A percentile compares a stretch with the other conserved stretches of the same genome.
Evolutionary conservation across 2,888 invertebrate species (phyloP).

Genomic region (Autographa gamma): DNA sequence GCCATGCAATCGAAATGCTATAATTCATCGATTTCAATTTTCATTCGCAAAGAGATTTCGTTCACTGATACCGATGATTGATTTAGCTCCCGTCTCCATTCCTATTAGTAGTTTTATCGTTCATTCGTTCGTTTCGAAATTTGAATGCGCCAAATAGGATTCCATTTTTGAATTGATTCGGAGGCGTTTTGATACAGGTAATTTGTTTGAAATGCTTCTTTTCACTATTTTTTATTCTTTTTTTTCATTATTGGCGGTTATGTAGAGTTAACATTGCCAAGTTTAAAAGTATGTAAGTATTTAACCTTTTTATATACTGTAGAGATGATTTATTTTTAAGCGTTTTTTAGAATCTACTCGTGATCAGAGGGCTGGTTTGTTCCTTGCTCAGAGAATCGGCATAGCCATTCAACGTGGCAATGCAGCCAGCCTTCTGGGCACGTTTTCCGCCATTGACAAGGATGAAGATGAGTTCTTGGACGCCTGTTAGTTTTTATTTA

Average conservation of each 20-base stretch:
- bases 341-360: too few relatives aligned
- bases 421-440: too few relatives aligned
- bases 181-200: constrained; percentile 12
- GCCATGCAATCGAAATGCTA: constrained; percentile 25
- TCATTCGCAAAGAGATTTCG: constrained; percentile 55
- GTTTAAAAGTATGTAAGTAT: too few relatives aligned
- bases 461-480: too few relatives aligned
- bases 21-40: constrained; percentile 54
- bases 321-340: too few relatives aligned
- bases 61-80: constrained; percentile 61
- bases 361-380: too few relatives aligned
- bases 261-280: too few relatives aligned
- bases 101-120: constrained; percentile 60
- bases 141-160: constrained; percentile 42
- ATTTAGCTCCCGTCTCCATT: constrained; percentile 54
- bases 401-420: too few relatives aligned
- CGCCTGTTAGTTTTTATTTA: too few relatives aligned
- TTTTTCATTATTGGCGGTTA: not conserved
- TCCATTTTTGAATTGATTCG: constrained; percentile 22
- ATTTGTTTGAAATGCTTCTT: not conserved
- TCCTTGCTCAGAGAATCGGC: too few relatives aligned
- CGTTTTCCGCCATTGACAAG: too few relatives aligned
- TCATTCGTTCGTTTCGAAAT: constrained; percentile 57
- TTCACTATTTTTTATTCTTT: not conserved
- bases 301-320: too few relatives aligned